Base-by-base conservation (phyloP, 64 coral and sea anemone species). In the Cladopsammia gracilis region DNA sequence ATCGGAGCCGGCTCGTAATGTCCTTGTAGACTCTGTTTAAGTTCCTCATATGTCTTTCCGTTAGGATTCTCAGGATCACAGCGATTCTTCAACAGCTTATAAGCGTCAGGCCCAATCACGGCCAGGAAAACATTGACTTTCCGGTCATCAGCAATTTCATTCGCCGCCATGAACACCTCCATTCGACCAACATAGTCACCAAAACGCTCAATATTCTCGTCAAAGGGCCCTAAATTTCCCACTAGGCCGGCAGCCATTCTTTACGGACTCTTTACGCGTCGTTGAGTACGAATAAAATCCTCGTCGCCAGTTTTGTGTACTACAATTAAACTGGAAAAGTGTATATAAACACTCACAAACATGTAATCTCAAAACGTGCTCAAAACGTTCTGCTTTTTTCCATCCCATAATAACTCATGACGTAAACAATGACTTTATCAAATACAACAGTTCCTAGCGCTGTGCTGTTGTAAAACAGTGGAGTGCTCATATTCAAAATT, bases 61-160 rank as follows among this genome's bases (percentile, higher is more conserved):
- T 92, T 85, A 6, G 57, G 90, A 8, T 77, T 85, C 1, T 85
- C 90, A 25, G 90, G 90, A 25, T 80, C 65, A 20, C 77, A 70
- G 1, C 86, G 57, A 76, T 92, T 92, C 69, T 81, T 92, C 47
- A 90, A 76, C 70, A 92, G 56, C 42, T 71, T 81, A 42, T 86
- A 92, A 80, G 90, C 58, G 46, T 92, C 49, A 75, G 81, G 62
- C 42, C 79, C 90, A 26, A 86, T 71, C 24, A 81, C 77, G 42
- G 90, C 78, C 10, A 85, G 80, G 58, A 86, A 58, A 60, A 92
- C 90, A 48, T 80, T 43, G 9, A 85, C 79, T 14, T 86, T n/a
- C 75, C 58, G 54, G 10, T 92, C 70, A 54, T 85, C 68, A 7
- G 14, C 24, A 57, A 77, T 76, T 45, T 58, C 66, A 42, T 92